Evolutionary conservation across 1,140 invertebrate species (phyloP).

Genomic region (Melipona quadrifasciata): DNA sequence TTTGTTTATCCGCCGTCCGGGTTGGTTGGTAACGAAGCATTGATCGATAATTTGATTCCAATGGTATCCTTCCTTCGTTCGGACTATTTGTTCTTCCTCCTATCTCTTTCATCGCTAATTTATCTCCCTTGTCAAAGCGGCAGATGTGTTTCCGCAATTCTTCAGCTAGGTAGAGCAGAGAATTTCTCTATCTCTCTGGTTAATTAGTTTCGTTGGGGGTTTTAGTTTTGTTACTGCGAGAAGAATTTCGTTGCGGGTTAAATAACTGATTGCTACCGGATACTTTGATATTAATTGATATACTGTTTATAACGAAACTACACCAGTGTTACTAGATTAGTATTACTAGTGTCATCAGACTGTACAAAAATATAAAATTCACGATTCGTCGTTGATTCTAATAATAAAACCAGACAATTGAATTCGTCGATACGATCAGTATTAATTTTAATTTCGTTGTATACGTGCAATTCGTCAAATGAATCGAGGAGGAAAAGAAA

Average conservation of each 20-base stretch:
- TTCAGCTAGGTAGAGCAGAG: neutral
- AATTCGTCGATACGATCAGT: too few relatives aligned
- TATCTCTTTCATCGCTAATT: constrained; percentile 41
- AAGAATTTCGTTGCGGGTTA: neutral
- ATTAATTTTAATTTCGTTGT: too few relatives aligned
- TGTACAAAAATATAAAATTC: too few relatives aligned
- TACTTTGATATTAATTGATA: too few relatives aligned
- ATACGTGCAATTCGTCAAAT: neutral
- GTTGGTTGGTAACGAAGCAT: neutral
- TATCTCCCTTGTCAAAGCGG: constrained; percentile 36
- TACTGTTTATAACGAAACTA: too few relatives aligned
- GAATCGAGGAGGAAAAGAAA: neutral
- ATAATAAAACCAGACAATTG: neutral
- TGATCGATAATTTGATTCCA: neutral
- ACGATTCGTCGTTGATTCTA: too few relatives aligned
- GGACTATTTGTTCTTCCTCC: neutral
- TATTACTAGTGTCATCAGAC: too few relatives aligned
- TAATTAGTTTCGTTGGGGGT: neutral
- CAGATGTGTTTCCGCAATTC: constrained; percentile 10
- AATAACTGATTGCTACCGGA: too few relatives aligned
- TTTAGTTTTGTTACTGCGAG: neutral
- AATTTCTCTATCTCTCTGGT: neutral
- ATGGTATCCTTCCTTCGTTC: too few relatives aligned
- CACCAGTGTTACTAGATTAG: too few relatives aligned
- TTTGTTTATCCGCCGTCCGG: too few relatives aligned